Base-by-base conservation (phyloP, 2,797 vertebrate genomes). In the Xiphophorus birchmanni region DNA sequence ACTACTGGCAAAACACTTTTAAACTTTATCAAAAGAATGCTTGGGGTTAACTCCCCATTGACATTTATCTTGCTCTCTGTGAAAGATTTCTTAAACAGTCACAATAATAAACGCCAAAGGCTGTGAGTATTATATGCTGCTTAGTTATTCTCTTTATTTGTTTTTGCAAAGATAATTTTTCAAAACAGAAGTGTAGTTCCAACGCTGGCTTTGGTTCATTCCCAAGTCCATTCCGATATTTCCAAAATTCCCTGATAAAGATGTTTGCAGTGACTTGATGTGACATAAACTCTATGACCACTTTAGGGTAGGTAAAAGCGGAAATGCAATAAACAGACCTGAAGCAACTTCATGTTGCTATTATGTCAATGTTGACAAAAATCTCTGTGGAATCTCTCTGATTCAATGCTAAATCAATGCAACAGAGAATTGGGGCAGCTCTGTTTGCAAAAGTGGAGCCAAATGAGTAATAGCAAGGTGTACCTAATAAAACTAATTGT, bases 1-100 rank as follows among this genome's bases (percentile, higher is more conserved):
- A 79, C 63, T 52, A 75, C 47, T 77, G 71, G 52, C 74, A 80
- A 74, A 76, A 42, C 9, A 60, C 50, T 26, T 76, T 80, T 65
- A 80, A 82, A 80, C 37, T 52, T 21, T 13, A 37, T 26, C 69
- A 78, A 74, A 73, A 80, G 74, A 47, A 44, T 75, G 42, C 26
- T 78, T 63, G 47, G 74, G 29, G 10, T 74, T 37, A 52, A 73
- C 44, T 47, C 32, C 67, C 60, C 50, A 69, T 65, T n/a, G 56
- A 67, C 40, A 82, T 77, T 60, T 76, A 69, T 48, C 5, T 81
- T 47, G 15, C 63, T 40, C 32, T 73, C 29, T 81, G 60, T 63
- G 32, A 37, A 44, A 44, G 26, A 40, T 67, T 77, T 58, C 32
- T 75, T 50, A 13, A 4, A 78, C 8, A 60, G 47, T 77, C 58